Evolutionary conservation across 2,797 vertebrate genomes (phyloP).

Genomic region (Cheirogaleus major): DNA sequence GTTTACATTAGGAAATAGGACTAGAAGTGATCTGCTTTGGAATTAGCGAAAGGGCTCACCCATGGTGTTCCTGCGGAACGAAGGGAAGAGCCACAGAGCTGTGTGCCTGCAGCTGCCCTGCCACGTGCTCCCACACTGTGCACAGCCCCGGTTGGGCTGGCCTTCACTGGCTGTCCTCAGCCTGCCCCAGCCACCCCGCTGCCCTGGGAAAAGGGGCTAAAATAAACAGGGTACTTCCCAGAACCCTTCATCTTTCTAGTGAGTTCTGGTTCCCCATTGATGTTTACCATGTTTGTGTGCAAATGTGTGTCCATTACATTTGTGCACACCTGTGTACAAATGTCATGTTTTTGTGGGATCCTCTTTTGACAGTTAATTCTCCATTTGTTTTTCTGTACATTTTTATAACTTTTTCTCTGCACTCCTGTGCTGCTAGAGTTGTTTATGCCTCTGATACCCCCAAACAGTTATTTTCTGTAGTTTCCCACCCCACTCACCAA

Average conservation of each 20-base stretch:
- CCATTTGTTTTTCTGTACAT: not conserved
- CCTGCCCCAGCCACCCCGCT: not conserved
- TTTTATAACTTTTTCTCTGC: not conserved
- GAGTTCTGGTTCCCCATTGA: not conserved
- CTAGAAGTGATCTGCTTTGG: constrained; percentile 50
- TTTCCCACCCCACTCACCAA: not conserved
- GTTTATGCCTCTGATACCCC: not conserved
- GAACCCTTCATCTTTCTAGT: not conserved
- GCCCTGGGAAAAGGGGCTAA: not conserved
- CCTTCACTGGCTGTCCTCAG: not conserved
- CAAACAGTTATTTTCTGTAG: not conserved
- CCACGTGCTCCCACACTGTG: too few species aligned
- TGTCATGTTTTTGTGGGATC: not conserved
- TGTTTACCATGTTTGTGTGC: not conserved
- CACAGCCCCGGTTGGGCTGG: not conserved
- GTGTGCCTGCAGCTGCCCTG: not conserved
- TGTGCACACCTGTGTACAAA: not conserved
- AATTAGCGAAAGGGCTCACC: not conserved
- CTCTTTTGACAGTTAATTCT: constrained; percentile 36
- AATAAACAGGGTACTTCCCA: not conserved
- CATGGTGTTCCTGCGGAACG: not conserved
- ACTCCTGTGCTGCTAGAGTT: not conserved
- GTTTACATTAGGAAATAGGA: constrained; percentile 59
- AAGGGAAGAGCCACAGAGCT: not conserved
- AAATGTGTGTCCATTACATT: not conserved